phyloP scores from a whole-genome alignment of 2,797 vertebrate species.

The Peromyscus melanophrys region DNA sequence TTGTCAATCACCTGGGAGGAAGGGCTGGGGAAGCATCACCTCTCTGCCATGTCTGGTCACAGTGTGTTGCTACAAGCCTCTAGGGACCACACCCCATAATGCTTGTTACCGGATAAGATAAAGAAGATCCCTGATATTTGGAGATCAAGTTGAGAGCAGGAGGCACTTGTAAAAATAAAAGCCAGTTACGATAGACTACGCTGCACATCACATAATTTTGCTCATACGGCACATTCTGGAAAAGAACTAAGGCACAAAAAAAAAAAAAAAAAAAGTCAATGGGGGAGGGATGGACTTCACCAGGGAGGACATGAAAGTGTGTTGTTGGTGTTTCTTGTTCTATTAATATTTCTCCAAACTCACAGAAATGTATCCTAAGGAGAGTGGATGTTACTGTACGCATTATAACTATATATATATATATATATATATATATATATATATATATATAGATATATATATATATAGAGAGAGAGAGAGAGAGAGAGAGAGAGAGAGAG shows the following conservation, averaged over 20 bases:
- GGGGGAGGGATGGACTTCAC: not conserved
- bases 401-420: not conserved
- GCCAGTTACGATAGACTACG: not conserved
- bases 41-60: not conserved
- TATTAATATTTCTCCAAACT: slow-evolving; percentile 21
- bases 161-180: not conserved
- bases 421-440: too few relatives aligned
- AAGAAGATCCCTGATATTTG: not conserved
- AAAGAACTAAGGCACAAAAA: not conserved
- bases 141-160: not conserved
- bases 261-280: not conserved
- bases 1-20: not conserved
- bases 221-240: not conserved
- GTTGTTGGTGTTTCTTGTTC: not conserved
- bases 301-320: not conserved
- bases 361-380: not conserved
- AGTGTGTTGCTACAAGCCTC: not conserved
- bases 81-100: not conserved
- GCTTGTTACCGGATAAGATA: not conserved
- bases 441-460: too few relatives aligned
- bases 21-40: not conserved
- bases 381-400: not conserved
- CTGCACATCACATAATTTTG: not conserved
- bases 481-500: not conserved
- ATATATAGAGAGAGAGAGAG: too few relatives aligned